phyloP scores from a whole-genome alignment of 2,888 invertebrate species.

The Coenonympha arcania region DNA sequence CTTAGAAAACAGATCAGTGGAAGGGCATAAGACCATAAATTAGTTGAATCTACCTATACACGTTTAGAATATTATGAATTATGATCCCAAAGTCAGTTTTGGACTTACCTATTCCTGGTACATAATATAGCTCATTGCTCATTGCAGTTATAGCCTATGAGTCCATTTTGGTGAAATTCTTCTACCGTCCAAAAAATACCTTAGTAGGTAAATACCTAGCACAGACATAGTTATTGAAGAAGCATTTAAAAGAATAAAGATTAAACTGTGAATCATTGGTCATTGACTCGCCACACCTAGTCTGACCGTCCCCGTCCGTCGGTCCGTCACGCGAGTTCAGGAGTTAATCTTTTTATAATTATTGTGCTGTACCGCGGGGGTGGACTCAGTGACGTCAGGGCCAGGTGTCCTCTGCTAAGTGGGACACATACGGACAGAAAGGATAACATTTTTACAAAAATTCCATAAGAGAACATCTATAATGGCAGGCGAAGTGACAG shows the following conservation, averaged over 20 bases:
- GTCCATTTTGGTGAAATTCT: too few species aligned
- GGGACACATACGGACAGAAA: slow-evolving; percentile 23
- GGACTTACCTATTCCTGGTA: too few species aligned
- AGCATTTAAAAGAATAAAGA: slow-evolving; percentile 1
- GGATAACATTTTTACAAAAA: not conserved
- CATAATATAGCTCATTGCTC: too few species aligned
- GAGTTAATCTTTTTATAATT: slow-evolving; percentile 64
- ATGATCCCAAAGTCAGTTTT: too few species aligned
- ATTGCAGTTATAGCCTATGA: too few species aligned
- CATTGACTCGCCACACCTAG: slow-evolving; percentile 27
- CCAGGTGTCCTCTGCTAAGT: slow-evolving; percentile 40
- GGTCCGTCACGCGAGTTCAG: slow-evolving; percentile 27
- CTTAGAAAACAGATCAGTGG: too few species aligned
- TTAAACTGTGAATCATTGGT: slow-evolving; percentile 24
- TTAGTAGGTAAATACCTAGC: too few species aligned
- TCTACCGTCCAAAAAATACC: not conserved
- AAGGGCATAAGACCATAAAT: too few species aligned
- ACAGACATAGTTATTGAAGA: not conserved
- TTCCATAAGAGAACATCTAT: too few species aligned
- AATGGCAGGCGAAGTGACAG: too few species aligned
- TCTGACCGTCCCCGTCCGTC: slow-evolving; percentile 2
- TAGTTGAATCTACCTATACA: too few species aligned
- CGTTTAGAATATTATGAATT: too few species aligned
- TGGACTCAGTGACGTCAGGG: slow-evolving; percentile 41
- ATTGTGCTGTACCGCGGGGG: slow-evolving; percentile 44